Evolutionary conservation across 2,797 vertebrate species (phyloP).

Genomic region (Rhinatrema bivittatum): DNA sequence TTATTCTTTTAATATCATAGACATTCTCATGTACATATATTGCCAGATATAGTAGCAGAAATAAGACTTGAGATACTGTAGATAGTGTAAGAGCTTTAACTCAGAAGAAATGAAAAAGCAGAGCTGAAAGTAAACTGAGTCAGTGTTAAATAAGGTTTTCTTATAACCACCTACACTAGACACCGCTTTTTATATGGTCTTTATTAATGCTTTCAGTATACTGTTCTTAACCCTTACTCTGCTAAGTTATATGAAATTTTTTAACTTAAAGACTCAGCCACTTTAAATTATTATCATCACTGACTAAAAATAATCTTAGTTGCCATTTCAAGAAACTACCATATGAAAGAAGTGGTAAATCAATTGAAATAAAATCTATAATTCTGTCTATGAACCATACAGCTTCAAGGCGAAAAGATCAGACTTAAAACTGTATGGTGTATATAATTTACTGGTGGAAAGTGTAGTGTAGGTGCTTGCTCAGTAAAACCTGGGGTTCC

Average conservation of each 20-base stretch:
- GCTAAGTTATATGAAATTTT: constrained; percentile 20
- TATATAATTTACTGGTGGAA: constrained; percentile 1
- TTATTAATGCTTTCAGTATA: constrained; percentile 7
- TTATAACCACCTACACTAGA: constrained; percentile 5
- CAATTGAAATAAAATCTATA: constrained; percentile 3
- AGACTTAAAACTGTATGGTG: constrained; percentile 6
- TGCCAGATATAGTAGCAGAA: constrained; percentile 21
- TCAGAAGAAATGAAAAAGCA: constrained; percentile 23
- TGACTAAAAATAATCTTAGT: constrained; percentile 8
- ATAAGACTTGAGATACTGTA: constrained; percentile 25
- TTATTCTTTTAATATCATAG: constrained; percentile 45
- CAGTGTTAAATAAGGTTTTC: constrained; percentile 26
- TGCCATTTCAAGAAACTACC: constrained; percentile 7
- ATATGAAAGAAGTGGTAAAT: not conserved
- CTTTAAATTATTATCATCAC: not conserved
- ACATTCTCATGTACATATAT: constrained; percentile 23
- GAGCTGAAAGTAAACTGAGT: constrained; percentile 9
- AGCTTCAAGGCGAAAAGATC: constrained; percentile 5
- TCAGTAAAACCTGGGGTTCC: constrained; percentile 8
- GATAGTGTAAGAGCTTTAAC: constrained; percentile 12
- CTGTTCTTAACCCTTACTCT: constrained; percentile 15
- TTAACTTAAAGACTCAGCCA: constrained; percentile 15
- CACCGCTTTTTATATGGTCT: constrained; percentile 2
- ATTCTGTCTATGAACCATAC: constrained; percentile 14
- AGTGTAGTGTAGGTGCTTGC: constrained; percentile 3